Percentiles rank a stretch among this genome's conserved stretches.
phyloP scores from a whole-genome alignment of 2,113 vertebrate genomes.

The Pelecanus crispus region DNA sequence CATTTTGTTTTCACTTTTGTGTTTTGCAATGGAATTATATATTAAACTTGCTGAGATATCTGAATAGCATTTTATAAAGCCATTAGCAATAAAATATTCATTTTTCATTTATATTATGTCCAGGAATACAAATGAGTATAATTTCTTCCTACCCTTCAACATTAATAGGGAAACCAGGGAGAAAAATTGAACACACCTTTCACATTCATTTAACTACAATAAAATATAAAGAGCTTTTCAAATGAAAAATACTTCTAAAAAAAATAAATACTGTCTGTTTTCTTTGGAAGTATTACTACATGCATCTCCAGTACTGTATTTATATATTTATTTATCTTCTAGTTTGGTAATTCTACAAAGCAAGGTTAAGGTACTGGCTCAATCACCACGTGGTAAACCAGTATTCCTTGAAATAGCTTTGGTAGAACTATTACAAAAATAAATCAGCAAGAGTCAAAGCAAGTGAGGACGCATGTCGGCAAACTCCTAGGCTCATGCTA shows the following conservation, averaged over 20 bases:
- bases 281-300: not conserved
- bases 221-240: not conserved
- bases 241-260: not conserved
- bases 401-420: not conserved
- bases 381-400: not conserved
- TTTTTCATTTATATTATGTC: constrained; percentile 25
- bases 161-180: not conserved
- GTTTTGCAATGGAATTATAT: not conserved
- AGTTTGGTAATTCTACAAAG: not conserved
- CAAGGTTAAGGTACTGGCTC: not conserved
- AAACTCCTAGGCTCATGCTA: not conserved
- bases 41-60: not conserved
- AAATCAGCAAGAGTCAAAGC: not conserved
- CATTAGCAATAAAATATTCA: constrained; percentile 2
- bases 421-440: not conserved
- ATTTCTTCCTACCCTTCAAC: constrained; percentile 12
- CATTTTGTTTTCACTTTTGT: not conserved
- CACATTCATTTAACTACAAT: constrained; percentile 10
- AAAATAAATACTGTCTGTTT: not conserved
- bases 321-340: not conserved
- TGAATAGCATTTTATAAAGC: constrained; percentile 24
- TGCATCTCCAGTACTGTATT: not conserved
- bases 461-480: not conserved
- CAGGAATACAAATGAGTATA: constrained; percentile 27
- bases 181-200: constrained; percentile 19